These are phyloP conservation scores for human DNA, from an alignment of 2,113 vertebrate species.

Conservation along the genomic window DNA sequence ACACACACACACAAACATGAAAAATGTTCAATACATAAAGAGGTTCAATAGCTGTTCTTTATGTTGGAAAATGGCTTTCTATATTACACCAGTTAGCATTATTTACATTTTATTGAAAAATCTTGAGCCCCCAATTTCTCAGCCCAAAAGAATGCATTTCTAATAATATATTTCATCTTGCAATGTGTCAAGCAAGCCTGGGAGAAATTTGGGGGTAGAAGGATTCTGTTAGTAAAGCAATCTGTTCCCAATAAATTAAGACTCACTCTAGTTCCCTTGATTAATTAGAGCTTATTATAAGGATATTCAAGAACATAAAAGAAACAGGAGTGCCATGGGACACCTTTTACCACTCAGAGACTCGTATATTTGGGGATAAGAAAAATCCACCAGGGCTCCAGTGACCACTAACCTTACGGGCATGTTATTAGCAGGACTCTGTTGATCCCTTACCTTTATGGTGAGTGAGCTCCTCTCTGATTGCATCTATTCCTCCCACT, in stretches of 20 bases:
- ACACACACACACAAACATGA: not conserved
- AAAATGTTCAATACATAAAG: not conserved
- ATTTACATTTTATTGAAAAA: slow-evolving; percentile 22
- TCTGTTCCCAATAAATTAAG: slow-evolving; percentile 36
- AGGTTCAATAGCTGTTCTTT: not conserved
- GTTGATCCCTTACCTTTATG: not conserved
- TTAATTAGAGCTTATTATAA: slow-evolving; percentile 8
- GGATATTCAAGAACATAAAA: not conserved
- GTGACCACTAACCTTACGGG: not conserved
- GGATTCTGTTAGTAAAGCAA: slow-evolving; percentile 11
- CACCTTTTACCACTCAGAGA: not conserved
- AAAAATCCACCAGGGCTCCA: not conserved
- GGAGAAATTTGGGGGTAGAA: slow-evolving; percentile 24
- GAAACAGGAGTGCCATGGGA: not conserved
- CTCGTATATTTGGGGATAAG: not conserved
- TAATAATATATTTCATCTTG: not conserved
- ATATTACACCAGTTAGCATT: not conserved
- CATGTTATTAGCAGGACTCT: not conserved
- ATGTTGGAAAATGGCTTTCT: not conserved
- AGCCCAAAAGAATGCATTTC: slow-evolving; percentile 32
- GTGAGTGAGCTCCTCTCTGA: not conserved
- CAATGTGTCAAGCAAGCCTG: not conserved
- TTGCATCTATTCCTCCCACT: not conserved
- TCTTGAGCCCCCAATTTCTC: not conserved
- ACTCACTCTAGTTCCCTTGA: not conserved